These are phyloP conservation scores for Dicrurus megarhynchus DNA, from an alignment of 2,113 vertebrate genomes.

Conservation along the genomic window DNA sequence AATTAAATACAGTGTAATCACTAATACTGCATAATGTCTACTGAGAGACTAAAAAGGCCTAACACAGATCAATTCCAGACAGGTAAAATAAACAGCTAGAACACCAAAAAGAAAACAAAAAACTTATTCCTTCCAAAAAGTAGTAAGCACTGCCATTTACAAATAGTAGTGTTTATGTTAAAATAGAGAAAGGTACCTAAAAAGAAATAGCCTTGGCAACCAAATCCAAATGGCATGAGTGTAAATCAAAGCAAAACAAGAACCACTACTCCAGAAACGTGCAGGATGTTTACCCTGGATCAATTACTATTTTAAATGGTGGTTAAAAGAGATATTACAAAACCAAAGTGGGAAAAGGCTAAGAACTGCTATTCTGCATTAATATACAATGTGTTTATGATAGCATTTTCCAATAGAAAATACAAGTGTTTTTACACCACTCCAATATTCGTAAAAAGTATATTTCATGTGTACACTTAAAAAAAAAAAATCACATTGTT, in stretches of 20 bases:
- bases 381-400: slow-evolving; percentile 56
- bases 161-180: slow-evolving; percentile 66
- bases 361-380: slow-evolving; percentile 46
- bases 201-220: slow-evolving; percentile 62
- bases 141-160: slow-evolving; percentile 63
- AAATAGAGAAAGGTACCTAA: slow-evolving; percentile 64
- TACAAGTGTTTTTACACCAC: slow-evolving; percentile 60
- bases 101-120: slow-evolving; percentile 48
- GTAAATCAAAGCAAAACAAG: slow-evolving; percentile 63
- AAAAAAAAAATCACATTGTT: slow-evolving; percentile 63
- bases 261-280: slow-evolving; percentile 70
- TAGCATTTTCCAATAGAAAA: slow-evolving; percentile 54
- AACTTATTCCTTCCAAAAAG: slow-evolving; percentile 59
- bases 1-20: slow-evolving; percentile 54
- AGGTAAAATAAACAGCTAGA: slow-evolving; percentile 68
- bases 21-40: slow-evolving; percentile 53
- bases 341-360: slow-evolving; percentile 51
- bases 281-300: slow-evolving; percentile 69
- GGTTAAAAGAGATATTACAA: slow-evolving; percentile 53
- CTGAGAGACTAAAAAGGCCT: slow-evolving; percentile 41
- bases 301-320: slow-evolving; percentile 53
- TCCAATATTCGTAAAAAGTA: slow-evolving; percentile 60
- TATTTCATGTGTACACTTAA: slow-evolving; percentile 59
- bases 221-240: slow-evolving; percentile 60
- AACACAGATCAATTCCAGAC: slow-evolving; percentile 38